A percentile compares a stretch with the other conserved stretches of the same genome.
Conservation (phyloP, 2,888 invertebrate species). For the Drosophila limbata region DNA sequence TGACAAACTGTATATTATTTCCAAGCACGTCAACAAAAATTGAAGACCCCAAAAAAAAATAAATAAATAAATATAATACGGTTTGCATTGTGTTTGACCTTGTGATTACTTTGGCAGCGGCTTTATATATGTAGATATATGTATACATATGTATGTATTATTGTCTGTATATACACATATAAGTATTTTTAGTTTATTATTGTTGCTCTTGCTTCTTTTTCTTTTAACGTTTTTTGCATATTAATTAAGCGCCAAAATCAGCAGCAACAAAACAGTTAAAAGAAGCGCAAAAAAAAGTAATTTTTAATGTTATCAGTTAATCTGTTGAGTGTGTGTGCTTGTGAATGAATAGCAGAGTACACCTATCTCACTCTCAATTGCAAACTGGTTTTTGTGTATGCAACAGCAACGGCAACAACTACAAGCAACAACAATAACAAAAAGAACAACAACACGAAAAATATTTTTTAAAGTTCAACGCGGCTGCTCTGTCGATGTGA, state of each 20-base stretch:
- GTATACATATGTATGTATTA: constrained; percentile 15
- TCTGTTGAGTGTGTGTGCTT: constrained; percentile 49
- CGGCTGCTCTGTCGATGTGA: constrained; percentile 51
- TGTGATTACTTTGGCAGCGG: constrained; percentile 77
- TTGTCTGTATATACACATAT: constrained; percentile 29
- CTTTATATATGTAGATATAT: constrained; percentile 56
- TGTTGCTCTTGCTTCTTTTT: constrained; percentile 57
- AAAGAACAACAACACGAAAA: constrained; percentile 28
- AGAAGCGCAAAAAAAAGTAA: constrained; percentile 51
- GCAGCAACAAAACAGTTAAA: constrained; percentile 55
- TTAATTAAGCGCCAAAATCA: constrained; percentile 83
- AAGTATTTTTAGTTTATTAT: constrained; percentile 49
- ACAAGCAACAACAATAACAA: constrained; percentile 29
- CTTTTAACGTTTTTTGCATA: constrained; percentile 83
- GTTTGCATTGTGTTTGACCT: constrained; percentile 70
- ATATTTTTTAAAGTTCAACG: constrained; percentile 69
- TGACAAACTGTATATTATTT: constrained; percentile 37
- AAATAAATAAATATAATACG: constrained; percentile 36
- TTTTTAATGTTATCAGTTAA: constrained; percentile 79
- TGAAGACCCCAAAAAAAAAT: constrained; percentile 33
- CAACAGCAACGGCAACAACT: constrained; percentile 45
- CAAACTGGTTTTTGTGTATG: constrained; percentile 69
- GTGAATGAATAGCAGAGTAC: constrained; percentile 3
- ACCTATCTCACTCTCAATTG: constrained; percentile 63
- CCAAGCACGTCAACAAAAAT: constrained; percentile 59